A percentile compares a stretch with the other conserved stretches of the same genome.
These are phyloP conservation scores for Callaeas wilsoni DNA, from an alignment of 2,113 vertebrate species.

Conservation along the genomic window DNA sequence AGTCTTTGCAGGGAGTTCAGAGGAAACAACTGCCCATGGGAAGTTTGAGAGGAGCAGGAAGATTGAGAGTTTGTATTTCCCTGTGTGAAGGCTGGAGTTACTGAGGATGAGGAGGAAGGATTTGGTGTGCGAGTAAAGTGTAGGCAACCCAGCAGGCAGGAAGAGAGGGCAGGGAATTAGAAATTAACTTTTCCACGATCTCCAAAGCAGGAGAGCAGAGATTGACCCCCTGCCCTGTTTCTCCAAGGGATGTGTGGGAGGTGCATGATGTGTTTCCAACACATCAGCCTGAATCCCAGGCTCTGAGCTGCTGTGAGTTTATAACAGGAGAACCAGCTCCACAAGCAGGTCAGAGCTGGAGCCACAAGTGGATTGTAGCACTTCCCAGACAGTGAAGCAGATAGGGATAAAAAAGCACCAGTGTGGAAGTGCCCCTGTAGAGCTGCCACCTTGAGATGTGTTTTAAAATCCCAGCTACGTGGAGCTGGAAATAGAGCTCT, in stretches of 20 bases:
- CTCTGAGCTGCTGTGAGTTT: neutral
- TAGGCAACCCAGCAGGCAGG: neutral
- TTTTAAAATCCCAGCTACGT: neutral
- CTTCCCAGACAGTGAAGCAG: neutral
- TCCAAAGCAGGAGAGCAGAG: neutral
- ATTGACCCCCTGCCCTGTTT: neutral
- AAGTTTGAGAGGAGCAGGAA: neutral
- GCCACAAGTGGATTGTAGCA: neutral
- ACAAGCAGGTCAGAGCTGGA: neutral
- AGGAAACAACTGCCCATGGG: neutral
- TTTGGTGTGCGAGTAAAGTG: neutral
- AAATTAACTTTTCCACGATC: neutral
- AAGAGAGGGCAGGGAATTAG: neutral
- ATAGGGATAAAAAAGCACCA: neutral
- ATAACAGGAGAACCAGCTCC: neutral
- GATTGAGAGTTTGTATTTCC: neutral
- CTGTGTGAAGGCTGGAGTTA: neutral
- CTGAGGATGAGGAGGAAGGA: neutral
- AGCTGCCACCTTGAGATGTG: neutral
- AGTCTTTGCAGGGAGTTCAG: neutral
- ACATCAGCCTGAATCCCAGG: neutral
- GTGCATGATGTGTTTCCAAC: neutral
- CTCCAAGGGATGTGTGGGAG: neutral
- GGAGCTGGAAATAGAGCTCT: neutral
- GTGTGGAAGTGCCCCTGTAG: neutral